Percentiles rank a stretch among this genome's conserved stretches.
phyloP scores from a whole-genome alignment of 2,888 invertebrate genomes.

The Tanaodytes sp. region DNA sequence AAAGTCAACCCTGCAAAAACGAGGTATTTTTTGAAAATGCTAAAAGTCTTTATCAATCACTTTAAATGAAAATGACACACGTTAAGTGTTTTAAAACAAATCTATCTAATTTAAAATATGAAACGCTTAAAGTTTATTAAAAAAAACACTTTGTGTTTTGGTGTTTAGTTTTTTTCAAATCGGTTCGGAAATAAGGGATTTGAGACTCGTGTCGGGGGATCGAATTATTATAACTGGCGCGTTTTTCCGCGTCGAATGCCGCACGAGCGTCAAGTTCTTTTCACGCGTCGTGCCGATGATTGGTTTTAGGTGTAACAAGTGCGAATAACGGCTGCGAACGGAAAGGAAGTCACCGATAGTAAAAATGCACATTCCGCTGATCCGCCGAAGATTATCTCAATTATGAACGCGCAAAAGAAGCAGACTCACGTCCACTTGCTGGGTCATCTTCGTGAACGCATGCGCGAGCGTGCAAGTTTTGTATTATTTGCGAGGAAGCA shows the following conservation, averaged over 20 bases:
- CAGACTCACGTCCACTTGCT: slow-evolving; percentile 65
- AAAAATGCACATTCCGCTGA: slow-evolving; percentile 67
- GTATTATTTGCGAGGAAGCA: slow-evolving; percentile 5
- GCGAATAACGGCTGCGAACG: slow-evolving; percentile 56
- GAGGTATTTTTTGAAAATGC: too few species aligned
- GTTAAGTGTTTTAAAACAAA: too few species aligned
- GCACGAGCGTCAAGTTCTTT: too few species aligned
- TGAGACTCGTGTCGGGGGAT: slow-evolving; percentile 20
- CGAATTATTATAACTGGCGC: slow-evolving; percentile 49
- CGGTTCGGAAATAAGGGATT: too few species aligned
- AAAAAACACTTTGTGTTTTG: too few species aligned
- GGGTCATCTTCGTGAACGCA: slow-evolving; percentile 62
- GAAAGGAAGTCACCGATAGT: slow-evolving; percentile 62
- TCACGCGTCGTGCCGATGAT: slow-evolving; percentile 49
- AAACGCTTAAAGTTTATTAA: too few species aligned
- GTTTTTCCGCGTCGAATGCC: slow-evolving; percentile 31
- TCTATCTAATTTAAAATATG: too few species aligned
- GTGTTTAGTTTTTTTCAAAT: too few species aligned
- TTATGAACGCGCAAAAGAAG: slow-evolving; percentile 69
- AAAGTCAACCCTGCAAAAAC: too few species aligned
- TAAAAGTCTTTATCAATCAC: too few species aligned
- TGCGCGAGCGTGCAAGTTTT: slow-evolving; percentile 18
- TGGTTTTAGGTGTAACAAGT: slow-evolving; percentile 54
- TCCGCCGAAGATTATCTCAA: slow-evolving; percentile 68
- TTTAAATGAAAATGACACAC: too few species aligned